These are phyloP conservation scores for Cheilosia scutellata DNA, from an alignment of 2,888 invertebrate species.

Conservation along the genomic window DNA sequence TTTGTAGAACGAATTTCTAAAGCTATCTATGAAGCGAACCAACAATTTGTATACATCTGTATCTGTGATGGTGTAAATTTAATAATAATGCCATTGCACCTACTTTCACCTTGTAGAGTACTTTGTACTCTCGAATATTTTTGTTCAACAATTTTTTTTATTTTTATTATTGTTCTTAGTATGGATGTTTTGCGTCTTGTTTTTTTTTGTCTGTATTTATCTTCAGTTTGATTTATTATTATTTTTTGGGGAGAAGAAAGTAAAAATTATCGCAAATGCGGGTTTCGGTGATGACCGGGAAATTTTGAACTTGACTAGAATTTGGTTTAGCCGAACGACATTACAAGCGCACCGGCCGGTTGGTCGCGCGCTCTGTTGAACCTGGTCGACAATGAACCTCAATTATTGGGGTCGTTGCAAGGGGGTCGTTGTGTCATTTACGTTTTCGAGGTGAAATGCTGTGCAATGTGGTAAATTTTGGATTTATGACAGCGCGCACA, in stretches of 20 bases:
- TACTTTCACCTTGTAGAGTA: slow-evolving; percentile 52
- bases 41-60: not conserved
- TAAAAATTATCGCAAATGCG: not conserved
- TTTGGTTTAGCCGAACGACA: too few species aligned
- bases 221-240: not conserved
- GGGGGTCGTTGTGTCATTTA: slow-evolving; percentile 7
- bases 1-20: slow-evolving; percentile 7
- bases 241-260: too few species aligned
- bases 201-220: slow-evolving; percentile 5
- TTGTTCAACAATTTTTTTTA: slow-evolving; percentile 3
- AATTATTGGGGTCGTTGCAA: too few species aligned
- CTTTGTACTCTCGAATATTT: slow-evolving; percentile 38
- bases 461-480: not conserved
- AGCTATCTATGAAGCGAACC: not conserved
- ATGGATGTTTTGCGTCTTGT: slow-evolving; percentile 7
- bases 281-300: too few species aligned
- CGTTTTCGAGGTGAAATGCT: not conserved
- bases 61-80: slow-evolving; percentile 20
- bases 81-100: slow-evolving; percentile 51
- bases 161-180: slow-evolving; percentile 12
- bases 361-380: not conserved
- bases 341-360: too few species aligned
- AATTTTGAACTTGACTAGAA: not conserved
- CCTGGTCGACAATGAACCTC: slow-evolving; percentile 8
- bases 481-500: too few species aligned